Conservation (phyloP, 2,113 vertebrate genomes). For the Tamias sibiricus region DNA sequence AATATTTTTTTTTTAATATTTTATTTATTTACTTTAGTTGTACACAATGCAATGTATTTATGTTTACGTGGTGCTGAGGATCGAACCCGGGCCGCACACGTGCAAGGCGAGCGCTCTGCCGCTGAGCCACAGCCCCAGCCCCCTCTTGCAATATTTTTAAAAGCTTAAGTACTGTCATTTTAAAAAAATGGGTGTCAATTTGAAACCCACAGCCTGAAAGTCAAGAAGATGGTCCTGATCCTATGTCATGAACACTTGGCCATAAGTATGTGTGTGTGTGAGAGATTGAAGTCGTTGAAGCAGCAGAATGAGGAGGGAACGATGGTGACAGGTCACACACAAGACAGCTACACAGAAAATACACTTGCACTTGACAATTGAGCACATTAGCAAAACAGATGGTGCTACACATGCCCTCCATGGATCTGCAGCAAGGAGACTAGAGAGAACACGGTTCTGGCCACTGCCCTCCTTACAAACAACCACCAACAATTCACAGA, state of each 20-base stretch:
- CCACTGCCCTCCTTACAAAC: neutral
- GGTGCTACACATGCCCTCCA: accelerated
- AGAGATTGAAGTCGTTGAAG: neutral
- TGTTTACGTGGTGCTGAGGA: no score
- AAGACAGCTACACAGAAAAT: neutral
- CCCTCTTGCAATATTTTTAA: neutral
- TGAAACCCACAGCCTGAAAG: neutral
- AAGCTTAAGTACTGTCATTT: neutral
- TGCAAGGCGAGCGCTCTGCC: no score
- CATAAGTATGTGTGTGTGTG: neutral
- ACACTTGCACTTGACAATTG: neutral
- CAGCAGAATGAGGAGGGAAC: neutral
- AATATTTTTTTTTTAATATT: no score
- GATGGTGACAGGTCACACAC: neutral
- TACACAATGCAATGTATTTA: no score
- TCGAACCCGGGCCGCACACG: no score
- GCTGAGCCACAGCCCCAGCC: no score
- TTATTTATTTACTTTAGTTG: no score
- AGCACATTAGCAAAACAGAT: neutral
- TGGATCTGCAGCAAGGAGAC: neutral
- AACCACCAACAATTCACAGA: neutral
- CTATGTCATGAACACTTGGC: neutral
- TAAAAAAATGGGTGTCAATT: neutral
- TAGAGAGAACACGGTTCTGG: neutral
- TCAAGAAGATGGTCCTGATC: neutral